These are phyloP conservation scores for Camptogramma bilineatum DNA, from an alignment of 2,888 invertebrate species.

Conservation along the genomic window DNA sequence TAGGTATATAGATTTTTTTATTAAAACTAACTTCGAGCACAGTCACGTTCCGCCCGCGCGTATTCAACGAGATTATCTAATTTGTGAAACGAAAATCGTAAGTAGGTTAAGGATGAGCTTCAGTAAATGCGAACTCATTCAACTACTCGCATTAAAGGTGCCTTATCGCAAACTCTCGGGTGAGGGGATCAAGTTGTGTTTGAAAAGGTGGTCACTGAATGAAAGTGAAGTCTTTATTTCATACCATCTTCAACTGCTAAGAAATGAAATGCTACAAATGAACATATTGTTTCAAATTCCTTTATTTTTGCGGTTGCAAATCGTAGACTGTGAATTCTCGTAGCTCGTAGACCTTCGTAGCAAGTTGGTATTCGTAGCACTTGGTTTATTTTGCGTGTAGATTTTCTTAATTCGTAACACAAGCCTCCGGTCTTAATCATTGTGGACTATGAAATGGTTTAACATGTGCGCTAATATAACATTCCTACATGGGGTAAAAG, in stretches of 20 bases:
- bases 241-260: background rate
- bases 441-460: background rate
- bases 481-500: background rate
- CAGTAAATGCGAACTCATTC: constrained; percentile 31
- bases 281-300: too few relatives aligned
- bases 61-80: constrained; percentile 16
- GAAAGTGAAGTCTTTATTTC: background rate
- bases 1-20: background rate
- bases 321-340: background rate
- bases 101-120: constrained; percentile 27
- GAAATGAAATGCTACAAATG: background rate
- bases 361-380: background rate
- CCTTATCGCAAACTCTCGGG: constrained; percentile 25
- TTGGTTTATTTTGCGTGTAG: background rate
- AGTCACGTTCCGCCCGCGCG: constrained; percentile 3
- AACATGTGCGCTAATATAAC: background rate
- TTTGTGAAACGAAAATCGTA: constrained; percentile 20
- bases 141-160: constrained; percentile 38
- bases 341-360: background rate
- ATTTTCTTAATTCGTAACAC: background rate
- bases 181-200: constrained; percentile 14
- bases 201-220: constrained; percentile 13
- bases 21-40: background rate
- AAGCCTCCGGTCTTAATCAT: too few relatives aligned
- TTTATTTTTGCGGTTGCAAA: too few relatives aligned